Conservation (phyloP, 2,797 vertebrate genomes). For the Tragopan temminckii region DNA sequence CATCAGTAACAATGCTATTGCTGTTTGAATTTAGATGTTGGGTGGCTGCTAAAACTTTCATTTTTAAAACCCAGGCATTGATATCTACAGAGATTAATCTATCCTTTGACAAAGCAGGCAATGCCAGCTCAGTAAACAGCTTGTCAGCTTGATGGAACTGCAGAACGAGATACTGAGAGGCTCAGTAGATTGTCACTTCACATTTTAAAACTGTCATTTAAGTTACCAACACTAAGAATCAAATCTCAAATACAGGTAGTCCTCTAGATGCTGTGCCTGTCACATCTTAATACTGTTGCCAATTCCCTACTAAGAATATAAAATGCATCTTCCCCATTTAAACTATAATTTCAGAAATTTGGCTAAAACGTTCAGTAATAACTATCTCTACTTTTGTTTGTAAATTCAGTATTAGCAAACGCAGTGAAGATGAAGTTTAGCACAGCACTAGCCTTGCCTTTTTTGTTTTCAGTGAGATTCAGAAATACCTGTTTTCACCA, state of each 20-base stretch:
- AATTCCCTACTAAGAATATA: not conserved
- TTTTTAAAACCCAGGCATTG: not conserved
- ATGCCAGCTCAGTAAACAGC: not conserved
- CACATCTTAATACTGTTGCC: not conserved
- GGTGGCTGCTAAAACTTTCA: not conserved
- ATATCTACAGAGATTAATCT: not conserved
- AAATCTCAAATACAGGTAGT: not conserved
- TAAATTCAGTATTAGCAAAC: not conserved
- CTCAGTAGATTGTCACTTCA: not conserved
- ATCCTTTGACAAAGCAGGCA: not conserved
- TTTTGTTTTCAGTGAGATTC: not conserved
- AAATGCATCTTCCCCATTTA: not conserved
- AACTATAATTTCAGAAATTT: not conserved
- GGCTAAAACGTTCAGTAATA: constrained; percentile 2
- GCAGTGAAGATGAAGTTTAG: not conserved
- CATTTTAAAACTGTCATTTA: not conserved
- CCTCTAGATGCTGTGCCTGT: not conserved
- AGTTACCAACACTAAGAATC: not conserved
- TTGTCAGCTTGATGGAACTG: not conserved
- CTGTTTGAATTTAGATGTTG: not conserved
- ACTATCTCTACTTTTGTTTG: not conserved
- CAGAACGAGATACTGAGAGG: not conserved
- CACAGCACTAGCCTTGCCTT: not conserved
- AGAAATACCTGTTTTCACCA: not conserved
- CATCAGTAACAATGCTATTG: not conserved